Conservation (phyloP, 1,140 invertebrate genomes). For the Aphelinus certus region DNA sequence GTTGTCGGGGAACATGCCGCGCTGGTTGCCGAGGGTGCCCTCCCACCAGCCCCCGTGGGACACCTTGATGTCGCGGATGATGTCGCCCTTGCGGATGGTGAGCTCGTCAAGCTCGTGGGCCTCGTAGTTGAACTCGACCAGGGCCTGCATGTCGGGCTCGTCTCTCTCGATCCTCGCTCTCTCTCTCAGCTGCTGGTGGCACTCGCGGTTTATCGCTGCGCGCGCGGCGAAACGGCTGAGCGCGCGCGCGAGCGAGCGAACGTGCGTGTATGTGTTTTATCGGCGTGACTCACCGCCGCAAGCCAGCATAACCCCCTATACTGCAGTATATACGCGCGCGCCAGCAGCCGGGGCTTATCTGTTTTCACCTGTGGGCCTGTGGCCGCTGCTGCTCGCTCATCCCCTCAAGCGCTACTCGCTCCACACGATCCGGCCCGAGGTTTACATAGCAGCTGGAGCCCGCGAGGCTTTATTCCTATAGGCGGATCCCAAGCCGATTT, state of each 20-base stretch:
- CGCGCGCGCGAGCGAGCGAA: not conserved
- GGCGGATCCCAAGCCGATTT: conserved; percentile 62
- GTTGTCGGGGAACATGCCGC: conserved; percentile 97
- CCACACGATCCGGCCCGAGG: not conserved
- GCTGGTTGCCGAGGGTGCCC: conserved; percentile 86
- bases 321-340: too few species aligned
- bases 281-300: too few species aligned
- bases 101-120: conserved; percentile 86
- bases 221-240: not conserved
- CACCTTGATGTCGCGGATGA: conserved; percentile 84
- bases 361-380: too few species aligned
- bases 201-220: conserved; percentile 27
- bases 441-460: conserved; percentile 8
- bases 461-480: conserved; percentile 50
- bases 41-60: conserved; percentile 97
- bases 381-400: too few species aligned
- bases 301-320: too few species aligned
- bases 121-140: conserved; percentile 84
- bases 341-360: too few species aligned
- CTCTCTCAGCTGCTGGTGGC: not conserved
- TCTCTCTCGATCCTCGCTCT: not conserved
- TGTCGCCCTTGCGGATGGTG: conserved; percentile 86
- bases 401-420: too few species aligned
- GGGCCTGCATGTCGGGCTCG: conserved; percentile 69
- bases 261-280: too few species aligned